A percentile compares a stretch with the other conserved stretches of the same genome.
Conservation (phyloP, 1,140 invertebrate species). For the Brachionus asplanchnoidis region DNA sequence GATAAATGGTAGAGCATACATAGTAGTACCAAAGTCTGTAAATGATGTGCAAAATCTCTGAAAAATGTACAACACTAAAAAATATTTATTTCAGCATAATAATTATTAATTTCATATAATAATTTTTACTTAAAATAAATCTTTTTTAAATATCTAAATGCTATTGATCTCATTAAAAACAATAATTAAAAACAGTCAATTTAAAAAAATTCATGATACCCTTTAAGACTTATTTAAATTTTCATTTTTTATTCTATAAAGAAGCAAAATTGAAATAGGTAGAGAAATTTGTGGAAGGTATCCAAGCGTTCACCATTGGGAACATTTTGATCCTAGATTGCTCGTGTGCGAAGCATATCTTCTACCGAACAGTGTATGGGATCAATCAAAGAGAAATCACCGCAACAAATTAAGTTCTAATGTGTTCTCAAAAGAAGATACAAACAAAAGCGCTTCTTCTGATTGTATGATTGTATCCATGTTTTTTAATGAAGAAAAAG, state of each 20-base stretch:
- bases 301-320: constrained; percentile 66
- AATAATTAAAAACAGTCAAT: too few relatives aligned
- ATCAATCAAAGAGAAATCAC: neutral
- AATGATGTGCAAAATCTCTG: too few relatives aligned
- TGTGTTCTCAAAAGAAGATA: constrained; percentile 33
- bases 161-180: too few relatives aligned
- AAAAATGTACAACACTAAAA: too few relatives aligned
- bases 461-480: constrained; percentile 62
- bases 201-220: too few relatives aligned
- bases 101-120: too few relatives aligned
- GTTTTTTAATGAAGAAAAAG: constrained; percentile 64
- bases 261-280: constrained; percentile 55
- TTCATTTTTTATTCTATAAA: constrained; percentile 43
- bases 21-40: too few relatives aligned
- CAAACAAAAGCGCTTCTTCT: constrained; percentile 43
- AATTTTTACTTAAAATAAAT: too few relatives aligned
- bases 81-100: too few relatives aligned
- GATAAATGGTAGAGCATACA: too few relatives aligned
- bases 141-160: too few relatives aligned
- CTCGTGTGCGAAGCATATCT: constrained; percentile 66
- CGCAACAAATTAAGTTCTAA: constrained; percentile 35
- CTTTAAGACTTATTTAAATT: neutral
- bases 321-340: constrained; percentile 67
- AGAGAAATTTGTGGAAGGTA: constrained; percentile 58
- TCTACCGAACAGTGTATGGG: constrained; percentile 43